Evolutionary conservation across 1,140 invertebrate genomes (phyloP), one percentile per base, ranked within the genome.

Genomic region (Nasonia longicornis): DNA sequence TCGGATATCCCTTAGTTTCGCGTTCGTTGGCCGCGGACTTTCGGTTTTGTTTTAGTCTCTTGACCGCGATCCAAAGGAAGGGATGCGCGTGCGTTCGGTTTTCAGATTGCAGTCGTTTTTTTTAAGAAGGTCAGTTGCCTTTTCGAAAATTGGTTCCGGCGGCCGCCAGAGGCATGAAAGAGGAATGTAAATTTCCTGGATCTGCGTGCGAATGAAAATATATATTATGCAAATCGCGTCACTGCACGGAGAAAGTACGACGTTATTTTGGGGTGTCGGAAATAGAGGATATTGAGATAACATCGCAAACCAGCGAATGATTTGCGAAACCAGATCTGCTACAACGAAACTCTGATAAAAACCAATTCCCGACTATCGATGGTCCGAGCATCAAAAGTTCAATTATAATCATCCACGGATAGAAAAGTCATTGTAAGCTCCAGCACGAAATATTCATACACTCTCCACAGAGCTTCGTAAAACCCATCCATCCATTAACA

Each of bases 1-100:
- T 66, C 70, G 71, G 58, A 78, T 74, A 78, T 78, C 63, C 81
- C 74, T 72, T 12, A 35, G n/a, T 2, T 73, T 64, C 10, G 3
- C 58, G 4, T 48, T 29, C 58, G 35, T 73, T 63, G 77, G 52
- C 48, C 71, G 35, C 35, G 63, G 38, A 67, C 64, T 31, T 31
- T 67, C 64, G 10, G 4, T 8, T 38, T 29, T 35, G 31, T 35
- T 45, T 42, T 38, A 29, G n/a, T 64, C 35, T 42, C 58, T 66
- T 38, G 3, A 45, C n/a, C 10, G 26, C 38, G 64, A 80, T 73
- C 78, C 22, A 20, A n/a, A 79, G 12, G 64, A 79, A 79, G 52
- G 48, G 58, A 64, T n/a, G n/a, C 26, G 35, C 38, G 10, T 63
- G 7, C 45, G 4, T 72, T 71, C 31, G 2, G 12, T 52, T 52